phyloP scores from a whole-genome alignment of 2,888 invertebrate genomes.

The Patella pellucida region DNA sequence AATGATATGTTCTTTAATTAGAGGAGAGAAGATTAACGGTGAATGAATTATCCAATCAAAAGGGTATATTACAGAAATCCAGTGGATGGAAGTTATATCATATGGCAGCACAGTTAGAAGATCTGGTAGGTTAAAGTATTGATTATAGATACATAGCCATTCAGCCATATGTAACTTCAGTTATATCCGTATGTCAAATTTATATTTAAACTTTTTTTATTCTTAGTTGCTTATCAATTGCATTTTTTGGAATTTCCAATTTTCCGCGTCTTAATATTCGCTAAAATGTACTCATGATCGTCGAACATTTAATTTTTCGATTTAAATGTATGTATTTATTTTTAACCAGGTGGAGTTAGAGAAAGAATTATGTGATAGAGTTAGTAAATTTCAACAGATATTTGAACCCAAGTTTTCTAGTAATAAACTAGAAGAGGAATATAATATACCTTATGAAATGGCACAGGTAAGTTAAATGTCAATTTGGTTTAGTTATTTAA shows the following conservation, averaged over 20 bases:
- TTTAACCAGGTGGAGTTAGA: slow-evolving; percentile 59
- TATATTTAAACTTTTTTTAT: no score
- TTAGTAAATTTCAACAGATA: slow-evolving; percentile 32
- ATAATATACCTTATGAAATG: slow-evolving; percentile 62
- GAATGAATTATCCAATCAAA: slow-evolving; percentile 90
- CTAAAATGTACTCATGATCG: no score
- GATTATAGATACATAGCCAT: no score
- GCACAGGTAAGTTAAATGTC: slow-evolving; percentile 53
- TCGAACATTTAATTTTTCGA: background rate
- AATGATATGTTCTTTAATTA: slow-evolving; percentile 32
- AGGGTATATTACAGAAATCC: slow-evolving; percentile 86
- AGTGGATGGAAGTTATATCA: slow-evolving; percentile 97
- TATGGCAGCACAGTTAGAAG: slow-evolving; percentile 92
- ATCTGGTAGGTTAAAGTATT: slow-evolving; percentile 78
- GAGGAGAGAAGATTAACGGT: slow-evolving; percentile 89
- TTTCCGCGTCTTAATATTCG: no score
- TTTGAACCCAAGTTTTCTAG: slow-evolving; percentile 11
- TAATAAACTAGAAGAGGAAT: slow-evolving; percentile 52
- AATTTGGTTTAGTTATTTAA: no score
- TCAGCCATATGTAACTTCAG: no score
- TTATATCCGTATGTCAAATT: no score
- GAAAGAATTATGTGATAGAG: slow-evolving; percentile 51
- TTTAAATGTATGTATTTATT: background rate
- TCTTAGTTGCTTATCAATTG: no score
- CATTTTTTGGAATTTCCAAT: no score